phyloP scores from a whole-genome alignment of 2,113 vertebrate species.

The Atractosteus spatula region DNA sequence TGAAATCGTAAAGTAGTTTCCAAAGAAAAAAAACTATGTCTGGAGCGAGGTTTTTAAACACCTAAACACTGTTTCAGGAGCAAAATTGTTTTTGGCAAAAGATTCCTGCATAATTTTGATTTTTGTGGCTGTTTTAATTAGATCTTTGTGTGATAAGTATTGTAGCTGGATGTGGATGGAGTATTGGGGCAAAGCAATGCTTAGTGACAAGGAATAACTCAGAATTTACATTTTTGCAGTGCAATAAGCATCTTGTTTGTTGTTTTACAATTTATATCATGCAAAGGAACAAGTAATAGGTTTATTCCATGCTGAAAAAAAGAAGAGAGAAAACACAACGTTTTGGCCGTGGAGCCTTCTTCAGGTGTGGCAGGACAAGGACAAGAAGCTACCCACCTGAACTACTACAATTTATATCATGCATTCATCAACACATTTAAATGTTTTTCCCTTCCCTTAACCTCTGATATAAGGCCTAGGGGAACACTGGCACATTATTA shows the following conservation, averaged over 20 bases:
- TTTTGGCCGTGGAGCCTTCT: too few relatives aligned
- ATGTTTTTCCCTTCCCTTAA: neutral
- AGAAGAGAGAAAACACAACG: too few relatives aligned
- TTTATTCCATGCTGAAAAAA: too few relatives aligned
- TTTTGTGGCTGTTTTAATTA: conserved; percentile 43
- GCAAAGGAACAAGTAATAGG: too few relatives aligned
- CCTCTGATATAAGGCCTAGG: too few relatives aligned
- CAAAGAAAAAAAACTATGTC: neutral
- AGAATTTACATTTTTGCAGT: conserved; percentile 37
- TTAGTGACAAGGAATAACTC: conserved; percentile 35
- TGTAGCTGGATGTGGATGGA: conserved; percentile 19
- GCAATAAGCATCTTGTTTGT: conserved; percentile 22
- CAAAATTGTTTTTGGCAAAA: too few relatives aligned
- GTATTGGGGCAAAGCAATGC: conserved; percentile 29
- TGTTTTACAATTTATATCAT: conserved; percentile 14
- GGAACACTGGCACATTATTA: too few relatives aligned
- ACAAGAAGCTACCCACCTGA: too few relatives aligned
- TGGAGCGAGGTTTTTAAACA: too few relatives aligned
- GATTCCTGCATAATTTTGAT: conserved; percentile 5
- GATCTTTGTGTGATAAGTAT: conserved; percentile 28
- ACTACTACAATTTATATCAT: conserved; percentile 16
- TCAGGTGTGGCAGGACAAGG: too few relatives aligned
- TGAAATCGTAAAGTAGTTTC: neutral
- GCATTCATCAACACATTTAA: neutral
- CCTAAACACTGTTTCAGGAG: too few relatives aligned